Evolutionary conservation across 2,888 invertebrate genomes (phyloP).

Genomic region (Ophion obscuratus): DNA sequence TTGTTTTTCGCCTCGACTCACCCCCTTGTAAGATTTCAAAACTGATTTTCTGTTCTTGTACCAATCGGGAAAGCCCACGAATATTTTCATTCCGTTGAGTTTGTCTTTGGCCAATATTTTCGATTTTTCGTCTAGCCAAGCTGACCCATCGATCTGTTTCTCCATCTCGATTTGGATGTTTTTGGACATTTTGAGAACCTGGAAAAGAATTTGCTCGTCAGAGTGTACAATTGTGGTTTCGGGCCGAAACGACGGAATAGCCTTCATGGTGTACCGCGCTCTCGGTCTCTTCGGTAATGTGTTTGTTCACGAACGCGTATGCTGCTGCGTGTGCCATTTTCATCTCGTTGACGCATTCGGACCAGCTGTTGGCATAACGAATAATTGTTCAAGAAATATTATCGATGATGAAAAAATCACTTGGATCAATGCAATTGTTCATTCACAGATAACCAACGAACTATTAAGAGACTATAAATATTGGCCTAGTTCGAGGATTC

Average conservation of each 20-base stretch:
- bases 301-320: constrained; percentile 62
- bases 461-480: no score
- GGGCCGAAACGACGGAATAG: background rate
- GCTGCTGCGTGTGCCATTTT: constrained; percentile 60
- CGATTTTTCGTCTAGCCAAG: constrained; percentile 86
- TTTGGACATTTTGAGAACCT: constrained; percentile 79
- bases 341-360: constrained; percentile 58
- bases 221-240: background rate
- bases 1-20: constrained; percentile 74
- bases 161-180: constrained; percentile 85
- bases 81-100: constrained; percentile 84
- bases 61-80: constrained; percentile 87
- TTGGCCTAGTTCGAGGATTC: no score
- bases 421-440: no score
- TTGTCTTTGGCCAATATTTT: constrained; percentile 85
- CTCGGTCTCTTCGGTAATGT: constrained; percentile 54
- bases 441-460: no score
- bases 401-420: no score
- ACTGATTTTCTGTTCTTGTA: constrained; percentile 84
- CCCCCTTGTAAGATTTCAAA: constrained; percentile 85
- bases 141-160: constrained; percentile 83
- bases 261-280: constrained; percentile 27
- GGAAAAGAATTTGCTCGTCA: no score
- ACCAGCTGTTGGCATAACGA: constrained; percentile 37
- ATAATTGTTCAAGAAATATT: no score